phyloP scores from a whole-genome alignment of 2,797 vertebrate genomes.

The Gobionotothen gibberifrons region DNA sequence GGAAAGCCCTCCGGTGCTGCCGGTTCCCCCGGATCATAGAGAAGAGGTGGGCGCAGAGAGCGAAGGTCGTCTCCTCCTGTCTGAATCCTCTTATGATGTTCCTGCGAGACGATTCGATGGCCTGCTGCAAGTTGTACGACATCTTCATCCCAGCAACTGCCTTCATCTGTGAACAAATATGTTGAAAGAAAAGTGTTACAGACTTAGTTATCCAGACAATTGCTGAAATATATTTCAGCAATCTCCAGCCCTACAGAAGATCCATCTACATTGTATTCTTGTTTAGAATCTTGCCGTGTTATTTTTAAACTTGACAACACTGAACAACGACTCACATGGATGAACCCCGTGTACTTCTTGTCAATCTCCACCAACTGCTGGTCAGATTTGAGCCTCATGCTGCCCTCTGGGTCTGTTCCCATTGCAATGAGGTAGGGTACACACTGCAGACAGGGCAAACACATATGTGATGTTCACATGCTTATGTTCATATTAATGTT shows the following conservation, averaged over 20 bases:
- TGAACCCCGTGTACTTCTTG: constrained; percentile 99
- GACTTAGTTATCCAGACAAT: neutral
- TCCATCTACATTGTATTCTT: neutral
- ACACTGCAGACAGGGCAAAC: constrained; percentile 83
- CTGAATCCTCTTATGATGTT: constrained; percentile 92
- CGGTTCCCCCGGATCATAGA: constrained; percentile 94
- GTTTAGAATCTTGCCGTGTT: neutral
- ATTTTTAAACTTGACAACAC: neutral
- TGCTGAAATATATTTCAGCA: neutral
- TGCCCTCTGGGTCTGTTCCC: constrained; percentile 97
- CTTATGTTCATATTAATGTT: neutral
- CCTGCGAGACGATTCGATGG: constrained; percentile 86
- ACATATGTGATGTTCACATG: neutral
- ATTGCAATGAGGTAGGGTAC: constrained; percentile 99
- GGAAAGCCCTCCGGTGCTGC: constrained; percentile 94
- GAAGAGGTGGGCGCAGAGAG: constrained; percentile 94
- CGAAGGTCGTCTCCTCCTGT: constrained; percentile 90
- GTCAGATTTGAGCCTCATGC: constrained; percentile 97
- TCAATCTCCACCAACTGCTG: constrained; percentile 98
- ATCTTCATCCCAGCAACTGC: constrained; percentile 99
- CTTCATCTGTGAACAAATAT: constrained; percentile 89
- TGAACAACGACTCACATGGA: constrained; percentile 87
- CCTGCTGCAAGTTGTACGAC: constrained; percentile 96
- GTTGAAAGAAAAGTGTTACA: constrained; percentile 25
- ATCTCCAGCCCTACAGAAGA: neutral